A percentile compares a stretch with the other conserved stretches of the same genome.
Evolutionary conservation across 2,888 invertebrate genomes (phyloP).

Genomic region (Acanthoscelides obtectus): DNA sequence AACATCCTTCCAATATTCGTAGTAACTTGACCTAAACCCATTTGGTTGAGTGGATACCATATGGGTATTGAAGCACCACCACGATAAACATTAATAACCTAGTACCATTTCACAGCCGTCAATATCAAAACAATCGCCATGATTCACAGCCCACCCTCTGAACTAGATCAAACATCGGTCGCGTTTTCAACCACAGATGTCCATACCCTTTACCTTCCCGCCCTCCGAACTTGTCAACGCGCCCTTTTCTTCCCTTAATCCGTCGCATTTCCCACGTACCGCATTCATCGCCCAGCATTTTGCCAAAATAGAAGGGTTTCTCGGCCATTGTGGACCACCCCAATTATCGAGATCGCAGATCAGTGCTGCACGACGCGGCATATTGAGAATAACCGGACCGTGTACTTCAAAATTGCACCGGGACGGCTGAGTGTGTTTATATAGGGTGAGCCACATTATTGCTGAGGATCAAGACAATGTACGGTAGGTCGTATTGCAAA

Average conservation of each 20-base stretch:
- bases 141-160: background rate
- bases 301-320: background rate
- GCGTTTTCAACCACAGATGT: background rate
- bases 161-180: background rate
- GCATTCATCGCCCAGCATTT: background rate
- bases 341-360: background rate
- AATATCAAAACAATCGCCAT: background rate
- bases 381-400: background rate
- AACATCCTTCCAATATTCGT: too few species aligned
- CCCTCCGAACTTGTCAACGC: background rate
- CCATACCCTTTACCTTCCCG: background rate
- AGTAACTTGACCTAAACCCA: too few species aligned
- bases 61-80: background rate
- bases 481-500: too few species aligned
- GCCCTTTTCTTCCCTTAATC: background rate
- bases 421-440: background rate
- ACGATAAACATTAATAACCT: background rate
- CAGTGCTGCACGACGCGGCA: background rate
- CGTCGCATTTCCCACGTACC: background rate
- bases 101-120: background rate
- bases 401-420: background rate
- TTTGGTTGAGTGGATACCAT: too few species aligned
- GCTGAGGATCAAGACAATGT: too few species aligned
- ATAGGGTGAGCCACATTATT: too few species aligned
- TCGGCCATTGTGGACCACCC: background rate